phyloP scores from a whole-genome alignment of 2,113 vertebrate genomes.

The Oryzias curvinotus region DNA sequence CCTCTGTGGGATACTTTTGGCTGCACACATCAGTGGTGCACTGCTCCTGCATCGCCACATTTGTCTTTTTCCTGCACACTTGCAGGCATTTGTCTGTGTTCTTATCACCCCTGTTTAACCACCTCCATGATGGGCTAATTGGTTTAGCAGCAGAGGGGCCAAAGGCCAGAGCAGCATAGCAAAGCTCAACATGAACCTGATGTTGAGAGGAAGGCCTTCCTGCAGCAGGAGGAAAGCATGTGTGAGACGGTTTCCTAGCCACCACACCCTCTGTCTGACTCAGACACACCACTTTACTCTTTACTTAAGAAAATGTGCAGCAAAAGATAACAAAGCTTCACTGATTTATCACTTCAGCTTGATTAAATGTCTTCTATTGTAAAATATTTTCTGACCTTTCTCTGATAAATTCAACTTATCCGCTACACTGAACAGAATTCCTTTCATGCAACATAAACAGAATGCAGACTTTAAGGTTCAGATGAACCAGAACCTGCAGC shows the following conservation, averaged over 20 bases:
- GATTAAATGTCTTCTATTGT: constrained; percentile 50
- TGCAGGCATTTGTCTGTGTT: constrained; percentile 54
- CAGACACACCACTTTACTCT: constrained; percentile 2
- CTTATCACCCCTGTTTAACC: constrained; percentile 69
- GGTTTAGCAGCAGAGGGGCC: constrained; percentile 80
- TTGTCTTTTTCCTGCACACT: constrained; percentile 18
- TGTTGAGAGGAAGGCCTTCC: constrained; percentile 67
- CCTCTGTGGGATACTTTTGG: constrained; percentile 45
- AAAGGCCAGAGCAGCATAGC: constrained; percentile 78
- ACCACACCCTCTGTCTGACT: constrained; percentile 21
- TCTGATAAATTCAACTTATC: constrained; percentile 66
- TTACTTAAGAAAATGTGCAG: constrained; percentile 47
- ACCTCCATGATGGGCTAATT: constrained; percentile 81
- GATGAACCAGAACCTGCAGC: constrained; percentile 58
- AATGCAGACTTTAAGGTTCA: constrained; percentile 63
- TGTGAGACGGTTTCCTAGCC: constrained; percentile 56
- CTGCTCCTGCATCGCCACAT: constrained; percentile 19
- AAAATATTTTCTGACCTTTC: constrained; percentile 60
- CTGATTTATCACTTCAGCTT: constrained; percentile 42
- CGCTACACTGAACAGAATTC: constrained; percentile 68
- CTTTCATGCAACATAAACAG: constrained; percentile 66
- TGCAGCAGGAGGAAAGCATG: constrained; percentile 66
- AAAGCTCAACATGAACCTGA: constrained; percentile 80
- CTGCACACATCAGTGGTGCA: constrained; percentile 28
- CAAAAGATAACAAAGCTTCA: constrained; percentile 52